Conservation (phyloP, 2,113 vertebrate genomes). For the Cynopterus brachyotis region DNA sequence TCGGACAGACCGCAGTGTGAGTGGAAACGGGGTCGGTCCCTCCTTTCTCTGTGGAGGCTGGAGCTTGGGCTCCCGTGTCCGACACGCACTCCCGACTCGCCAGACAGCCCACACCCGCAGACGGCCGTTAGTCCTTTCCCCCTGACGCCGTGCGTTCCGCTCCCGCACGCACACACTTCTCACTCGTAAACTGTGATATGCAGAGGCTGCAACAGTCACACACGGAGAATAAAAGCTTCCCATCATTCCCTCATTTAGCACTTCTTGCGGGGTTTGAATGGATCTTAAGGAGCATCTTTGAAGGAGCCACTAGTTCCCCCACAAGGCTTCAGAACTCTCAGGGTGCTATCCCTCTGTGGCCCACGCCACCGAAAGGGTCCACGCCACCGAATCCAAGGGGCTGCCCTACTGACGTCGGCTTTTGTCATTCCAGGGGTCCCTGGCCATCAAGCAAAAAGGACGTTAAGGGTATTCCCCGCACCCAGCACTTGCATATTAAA, state of each 20-base stretch:
- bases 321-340: not conserved
- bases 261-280: constrained; percentile 74
- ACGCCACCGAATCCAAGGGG: accelerated
- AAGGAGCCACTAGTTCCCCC: constrained; percentile 59
- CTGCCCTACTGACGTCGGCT: accelerated
- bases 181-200: constrained; percentile 77
- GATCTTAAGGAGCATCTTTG: constrained; percentile 67
- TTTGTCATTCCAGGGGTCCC: too few species aligned
- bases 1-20: not conserved
- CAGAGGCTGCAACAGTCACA: constrained; percentile 66
- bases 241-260: constrained; percentile 73
- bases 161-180: not conserved
- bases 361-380: not conserved
- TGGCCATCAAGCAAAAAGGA: too few species aligned
- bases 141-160: constrained; percentile 73
- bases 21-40: constrained; percentile 2
- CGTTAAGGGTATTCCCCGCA: not conserved
- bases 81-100: constrained; percentile 74
- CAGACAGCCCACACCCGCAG: constrained; percentile 78
- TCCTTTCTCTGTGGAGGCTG: constrained; percentile 28
- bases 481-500: not conserved
- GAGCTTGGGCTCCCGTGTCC: constrained; percentile 71
- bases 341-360: constrained; percentile 21
- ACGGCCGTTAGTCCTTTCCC: constrained; percentile 80
- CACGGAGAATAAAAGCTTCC: constrained; percentile 74